A percentile compares a stretch with the other conserved stretches of the same genome.
Conservation (phyloP, 2,797 vertebrate genomes). For the Hemitrygon akajei region DNA sequence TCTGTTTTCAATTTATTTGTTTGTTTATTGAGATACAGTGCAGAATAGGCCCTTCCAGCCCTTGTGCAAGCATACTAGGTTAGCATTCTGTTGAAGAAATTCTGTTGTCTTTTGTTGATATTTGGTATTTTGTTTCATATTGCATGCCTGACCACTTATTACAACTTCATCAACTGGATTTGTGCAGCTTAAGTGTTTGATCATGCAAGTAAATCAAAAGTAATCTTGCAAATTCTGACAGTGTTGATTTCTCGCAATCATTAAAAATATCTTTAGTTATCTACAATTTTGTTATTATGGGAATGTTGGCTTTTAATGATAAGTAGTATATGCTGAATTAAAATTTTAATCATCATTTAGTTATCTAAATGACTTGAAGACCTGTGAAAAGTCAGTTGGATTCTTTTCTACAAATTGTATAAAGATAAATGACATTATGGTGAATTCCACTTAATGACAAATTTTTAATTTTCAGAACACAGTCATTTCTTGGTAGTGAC, state of each 20-base stretch:
- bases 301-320: constrained; percentile 66
- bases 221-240: background rate
- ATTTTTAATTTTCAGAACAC: constrained; percentile 98
- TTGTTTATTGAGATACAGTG: too few relatives aligned
- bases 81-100: background rate
- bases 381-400: constrained; percentile 79
- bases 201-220: background rate
- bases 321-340: constrained; percentile 87
- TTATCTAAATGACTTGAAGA: constrained; percentile 93
- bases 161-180: background rate
- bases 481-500: constrained; percentile 78
- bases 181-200: background rate
- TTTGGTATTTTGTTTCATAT: background rate
- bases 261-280: constrained; percentile 51
- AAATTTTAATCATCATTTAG: constrained; percentile 99
- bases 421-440: constrained; percentile 99
- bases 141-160: background rate
- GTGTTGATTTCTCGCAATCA: background rate
- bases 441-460: constrained; percentile 99
- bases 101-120: background rate
- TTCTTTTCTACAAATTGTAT: constrained; percentile 96
- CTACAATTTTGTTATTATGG: constrained; percentile 62
- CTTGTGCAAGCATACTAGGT: background rate
- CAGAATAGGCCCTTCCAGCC: too few relatives aligned
- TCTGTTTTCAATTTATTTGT: background rate